Percentiles rank a stretch among this genome's conserved stretches.
Conservation (phyloP, 2,113 vertebrate species). For the Ellobius talpinus region DNA sequence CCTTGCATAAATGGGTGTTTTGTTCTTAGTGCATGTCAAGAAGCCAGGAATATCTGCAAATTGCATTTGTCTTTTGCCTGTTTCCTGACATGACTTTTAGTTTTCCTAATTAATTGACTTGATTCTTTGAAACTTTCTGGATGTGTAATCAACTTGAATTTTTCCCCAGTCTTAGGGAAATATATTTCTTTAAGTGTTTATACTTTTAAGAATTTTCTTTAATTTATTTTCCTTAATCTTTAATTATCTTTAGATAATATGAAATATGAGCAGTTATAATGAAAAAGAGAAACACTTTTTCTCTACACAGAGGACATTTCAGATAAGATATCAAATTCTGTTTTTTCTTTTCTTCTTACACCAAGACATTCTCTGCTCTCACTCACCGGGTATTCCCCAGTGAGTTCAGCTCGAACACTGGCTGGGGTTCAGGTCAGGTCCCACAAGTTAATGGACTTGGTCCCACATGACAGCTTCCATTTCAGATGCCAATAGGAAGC, state of each 20-base stretch:
- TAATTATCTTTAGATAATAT: neutral
- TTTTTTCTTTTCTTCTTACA: neutral
- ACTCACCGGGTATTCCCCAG: neutral
- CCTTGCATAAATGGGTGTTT: neutral
- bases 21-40: neutral
- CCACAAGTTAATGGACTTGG: neutral
- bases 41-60: neutral
- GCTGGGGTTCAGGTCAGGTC: neutral
- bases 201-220: neutral
- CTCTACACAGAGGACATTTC: neutral
- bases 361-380: neutral
- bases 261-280: neutral
- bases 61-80: conserved; percentile 4
- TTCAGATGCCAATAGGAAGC: neutral
- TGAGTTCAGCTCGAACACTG: neutral
- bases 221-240: neutral
- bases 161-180: neutral
- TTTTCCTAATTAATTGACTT: conserved; percentile 21
- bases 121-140: neutral
- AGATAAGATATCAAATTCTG: neutral
- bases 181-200: neutral
- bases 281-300: neutral
- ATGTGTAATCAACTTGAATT: neutral
- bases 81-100: conserved; percentile 10
- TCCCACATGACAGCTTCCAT: neutral